These are phyloP conservation scores for Nasonovia ribisnigri DNA, from an alignment of 2,888 invertebrate genomes.

Conservation along the genomic window DNA sequence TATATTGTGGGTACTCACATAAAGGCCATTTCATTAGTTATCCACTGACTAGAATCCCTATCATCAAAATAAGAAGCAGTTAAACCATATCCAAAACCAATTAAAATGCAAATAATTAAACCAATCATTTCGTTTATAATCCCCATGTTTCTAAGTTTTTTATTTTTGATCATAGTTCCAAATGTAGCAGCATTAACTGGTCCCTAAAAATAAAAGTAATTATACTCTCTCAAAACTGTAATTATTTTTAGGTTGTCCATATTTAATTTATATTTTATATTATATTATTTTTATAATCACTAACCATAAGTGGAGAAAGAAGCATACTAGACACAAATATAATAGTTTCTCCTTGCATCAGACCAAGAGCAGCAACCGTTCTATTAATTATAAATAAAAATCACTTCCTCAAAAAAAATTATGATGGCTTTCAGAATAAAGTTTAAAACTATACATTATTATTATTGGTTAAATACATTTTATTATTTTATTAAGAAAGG, in stretches of 20 bases:
- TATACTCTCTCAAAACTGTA: background rate
- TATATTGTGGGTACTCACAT: slow-evolving; percentile 70
- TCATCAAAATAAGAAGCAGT: slow-evolving; percentile 71
- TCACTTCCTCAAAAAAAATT: background rate
- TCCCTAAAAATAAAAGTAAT: slow-evolving; percentile 72
- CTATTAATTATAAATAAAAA: slow-evolving; percentile 70
- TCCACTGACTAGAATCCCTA: slow-evolving; percentile 76
- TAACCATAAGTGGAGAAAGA: slow-evolving; percentile 84
- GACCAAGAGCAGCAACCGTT: slow-evolving; percentile 79
- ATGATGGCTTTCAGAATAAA: background rate
- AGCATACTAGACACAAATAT: slow-evolving; percentile 84
- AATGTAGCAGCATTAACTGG: slow-evolving; percentile 84
- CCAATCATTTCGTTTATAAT: slow-evolving; percentile 79
- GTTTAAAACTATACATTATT: background rate
- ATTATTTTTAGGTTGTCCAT: background rate
- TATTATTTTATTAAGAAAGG: background rate
- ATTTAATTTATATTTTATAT: background rate
- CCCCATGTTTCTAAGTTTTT: slow-evolving; percentile 76
- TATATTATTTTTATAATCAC: slow-evolving; percentile 50
- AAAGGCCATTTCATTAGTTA: slow-evolving; percentile 78
- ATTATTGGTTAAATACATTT: background rate
- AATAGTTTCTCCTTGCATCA: slow-evolving; percentile 82
- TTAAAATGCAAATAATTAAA: slow-evolving; percentile 76
- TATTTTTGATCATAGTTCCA: slow-evolving; percentile 79
- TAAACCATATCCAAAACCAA: slow-evolving; percentile 80